A percentile compares a stretch with the other conserved stretches of the same genome.
Conservation (phyloP, 37 sponge, comb jelly and placozoan species). For the Geodia barretti region DNA sequence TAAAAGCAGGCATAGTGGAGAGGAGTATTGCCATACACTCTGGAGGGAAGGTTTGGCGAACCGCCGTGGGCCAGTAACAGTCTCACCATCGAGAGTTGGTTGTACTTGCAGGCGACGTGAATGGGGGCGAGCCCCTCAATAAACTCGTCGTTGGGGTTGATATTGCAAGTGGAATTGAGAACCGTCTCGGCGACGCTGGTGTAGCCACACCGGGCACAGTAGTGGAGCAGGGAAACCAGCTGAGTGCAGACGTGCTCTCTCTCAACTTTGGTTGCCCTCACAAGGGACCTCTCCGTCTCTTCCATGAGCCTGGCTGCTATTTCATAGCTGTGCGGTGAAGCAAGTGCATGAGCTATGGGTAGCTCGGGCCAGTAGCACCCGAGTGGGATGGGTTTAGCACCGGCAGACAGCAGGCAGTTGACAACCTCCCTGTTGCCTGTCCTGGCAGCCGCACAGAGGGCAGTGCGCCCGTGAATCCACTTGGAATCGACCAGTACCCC, state of each 20-base stretch:
- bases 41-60: slow-evolving; percentile 25
- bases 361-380: slow-evolving; percentile 62
- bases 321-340: not conserved
- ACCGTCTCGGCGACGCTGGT: slow-evolving; percentile 30
- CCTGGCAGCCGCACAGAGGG: slow-evolving; percentile 57
- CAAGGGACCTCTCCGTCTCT: slow-evolving; percentile 15
- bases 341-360: slow-evolving; percentile 44
- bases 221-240: slow-evolving; percentile 44
- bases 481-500: slow-evolving; percentile 46
- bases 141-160: slow-evolving; percentile 41
- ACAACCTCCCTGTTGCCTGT: slow-evolving; percentile 41
- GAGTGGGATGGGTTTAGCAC: slow-evolving; percentile 50
- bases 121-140: slow-evolving; percentile 40
- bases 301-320: slow-evolving; percentile 42
- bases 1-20: slow-evolving; percentile 76
- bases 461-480: slow-evolving; percentile 71
- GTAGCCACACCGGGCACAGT: slow-evolving; percentile 35
- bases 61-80: slow-evolving; percentile 28
- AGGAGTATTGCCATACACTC: slow-evolving; percentile 54
- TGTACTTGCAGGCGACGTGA: slow-evolving; percentile 49
- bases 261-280: slow-evolving; percentile 10
- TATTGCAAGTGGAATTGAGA: slow-evolving; percentile 15
- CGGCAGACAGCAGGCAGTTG: slow-evolving; percentile 39
- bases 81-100: slow-evolving; percentile 41
- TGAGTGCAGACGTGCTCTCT: slow-evolving; percentile 46